phyloP scores from a whole-genome alignment of 1,140 invertebrate species.

The Apolygus lucorum region DNA sequence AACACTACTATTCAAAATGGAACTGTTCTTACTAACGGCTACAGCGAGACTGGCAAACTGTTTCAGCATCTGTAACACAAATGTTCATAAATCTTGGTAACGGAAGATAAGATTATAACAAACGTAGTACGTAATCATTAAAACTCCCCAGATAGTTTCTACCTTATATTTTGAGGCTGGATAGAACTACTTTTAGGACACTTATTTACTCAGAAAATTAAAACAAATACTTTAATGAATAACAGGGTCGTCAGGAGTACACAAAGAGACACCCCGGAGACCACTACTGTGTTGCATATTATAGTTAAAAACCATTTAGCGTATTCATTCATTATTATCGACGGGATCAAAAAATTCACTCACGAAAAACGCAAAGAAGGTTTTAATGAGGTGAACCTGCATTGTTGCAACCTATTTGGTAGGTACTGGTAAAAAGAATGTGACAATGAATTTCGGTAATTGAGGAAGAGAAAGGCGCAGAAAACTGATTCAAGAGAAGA shows the following conservation, averaged over 20 bases:
- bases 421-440: too few relatives aligned
- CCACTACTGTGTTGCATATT: neutral
- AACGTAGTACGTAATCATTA: too few relatives aligned
- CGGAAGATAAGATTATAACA: too few relatives aligned
- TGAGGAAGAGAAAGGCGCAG: too few relatives aligned
- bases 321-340: neutral
- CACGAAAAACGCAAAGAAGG: neutral
- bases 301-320: neutral
- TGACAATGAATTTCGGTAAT: too few relatives aligned
- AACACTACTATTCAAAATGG: neutral
- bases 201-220: neutral
- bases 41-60: neutral
- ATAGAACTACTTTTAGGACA: too few relatives aligned
- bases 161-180: too few relatives aligned
- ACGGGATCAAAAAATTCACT: neutral
- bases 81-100: constrained; percentile 4
- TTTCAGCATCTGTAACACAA: constrained; percentile 2
- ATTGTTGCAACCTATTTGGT: neutral
- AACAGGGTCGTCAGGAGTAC: neutral
- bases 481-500: too few relatives aligned
- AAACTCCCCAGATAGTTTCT: too few relatives aligned
- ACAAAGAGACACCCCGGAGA: neutral
- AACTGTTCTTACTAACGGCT: neutral
- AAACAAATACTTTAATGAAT: neutral
- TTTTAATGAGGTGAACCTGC: neutral